Percentiles rank a stretch among this genome's conserved stretches.
These are phyloP conservation scores for Brachyistius frenatus DNA, from an alignment of 2,113 vertebrate species.

Conservation along the genomic window DNA sequence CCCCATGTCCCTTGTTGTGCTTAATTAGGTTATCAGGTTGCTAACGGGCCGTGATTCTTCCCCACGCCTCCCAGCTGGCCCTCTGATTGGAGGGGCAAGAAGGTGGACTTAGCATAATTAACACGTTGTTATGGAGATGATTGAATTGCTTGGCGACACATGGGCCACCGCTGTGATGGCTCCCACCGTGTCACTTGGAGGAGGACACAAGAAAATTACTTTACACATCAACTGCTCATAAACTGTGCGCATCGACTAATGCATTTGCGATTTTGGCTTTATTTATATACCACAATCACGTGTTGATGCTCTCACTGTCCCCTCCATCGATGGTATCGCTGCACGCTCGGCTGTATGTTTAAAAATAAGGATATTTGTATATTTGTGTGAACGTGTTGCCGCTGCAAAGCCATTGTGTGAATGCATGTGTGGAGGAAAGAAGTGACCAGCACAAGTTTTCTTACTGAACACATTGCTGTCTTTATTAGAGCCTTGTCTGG, in stretches of 20 bases:
- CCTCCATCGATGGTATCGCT: neutral
- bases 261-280: neutral
- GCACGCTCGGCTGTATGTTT: neutral
- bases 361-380: conserved; percentile 20
- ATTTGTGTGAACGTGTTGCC: conserved; percentile 46
- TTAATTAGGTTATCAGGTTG: conserved; percentile 78
- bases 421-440: conserved; percentile 61
- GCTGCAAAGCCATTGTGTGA: conserved; percentile 44
- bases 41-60: conserved; percentile 61
- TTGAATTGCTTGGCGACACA: too few species aligned
- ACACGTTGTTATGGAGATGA: too few species aligned
- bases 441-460: conserved; percentile 85
- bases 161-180: too few species aligned
- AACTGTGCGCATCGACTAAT: too few species aligned
- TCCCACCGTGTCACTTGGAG: too few species aligned
- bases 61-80: conserved; percentile 68
- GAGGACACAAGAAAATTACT: too few species aligned
- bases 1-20: conserved; percentile 48
- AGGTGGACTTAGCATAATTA: conserved; percentile 13
- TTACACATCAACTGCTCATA: too few species aligned
- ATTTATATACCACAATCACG: conserved; percentile 1
- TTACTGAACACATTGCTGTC: conserved; percentile 99
- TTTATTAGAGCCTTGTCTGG: conserved; percentile 99
- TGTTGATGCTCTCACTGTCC: neutral
- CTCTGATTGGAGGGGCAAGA: conserved; percentile 73